Percentiles rank a stretch among this genome's conserved stretches.
Conservation (phyloP, 92 coral and sea anemone genomes). For the Blastomussa wellsi region DNA sequence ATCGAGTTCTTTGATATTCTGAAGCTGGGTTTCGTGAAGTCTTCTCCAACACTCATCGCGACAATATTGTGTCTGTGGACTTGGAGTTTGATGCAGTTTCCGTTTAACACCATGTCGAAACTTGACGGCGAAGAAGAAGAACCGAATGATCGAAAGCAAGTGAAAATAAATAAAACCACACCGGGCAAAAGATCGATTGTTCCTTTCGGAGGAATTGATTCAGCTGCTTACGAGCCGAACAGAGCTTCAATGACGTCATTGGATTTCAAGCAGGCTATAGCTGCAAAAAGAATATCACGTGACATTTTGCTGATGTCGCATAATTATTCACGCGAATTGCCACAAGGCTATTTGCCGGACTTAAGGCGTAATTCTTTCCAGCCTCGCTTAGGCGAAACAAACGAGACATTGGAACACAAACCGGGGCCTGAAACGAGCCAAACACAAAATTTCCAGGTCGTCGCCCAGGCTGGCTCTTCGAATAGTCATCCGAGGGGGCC, state of each 20-base stretch:
- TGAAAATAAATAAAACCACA: neutral
- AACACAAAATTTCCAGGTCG: neutral
- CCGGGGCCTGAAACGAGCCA: neutral
- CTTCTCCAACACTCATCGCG: slow-evolving; percentile 65
- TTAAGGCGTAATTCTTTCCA: slow-evolving; percentile 33
- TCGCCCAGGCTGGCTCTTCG: neutral
- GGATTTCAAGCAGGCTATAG: slow-evolving; percentile 35
- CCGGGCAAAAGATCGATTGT: slow-evolving; percentile 30
- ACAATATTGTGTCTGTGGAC: slow-evolving; percentile 88
- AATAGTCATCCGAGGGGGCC: slow-evolving; percentile 27
- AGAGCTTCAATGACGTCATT: slow-evolving; percentile 46
- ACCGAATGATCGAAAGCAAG: slow-evolving; percentile 9
- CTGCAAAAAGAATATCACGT: slow-evolving; percentile 45
- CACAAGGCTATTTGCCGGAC: slow-evolving; percentile 39
- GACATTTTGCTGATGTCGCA: slow-evolving; percentile 40
- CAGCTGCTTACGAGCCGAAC: slow-evolving; percentile 26
- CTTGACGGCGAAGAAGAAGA: slow-evolving; percentile 55
- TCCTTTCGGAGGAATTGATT: slow-evolving; percentile 25
- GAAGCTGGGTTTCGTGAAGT: slow-evolving; percentile 61
- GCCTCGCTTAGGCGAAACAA: slow-evolving; percentile 3
- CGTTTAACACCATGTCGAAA: slow-evolving; percentile 88
- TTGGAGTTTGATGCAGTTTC: slow-evolving; percentile 94
- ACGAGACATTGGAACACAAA: neutral
- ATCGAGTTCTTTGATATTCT: slow-evolving; percentile 96
- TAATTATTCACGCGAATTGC: slow-evolving; percentile 41